A percentile compares a stretch with the other conserved stretches of the same genome.
Conservation (phyloP, 2,888 invertebrate species). For the Acanthopleura granulata region DNA sequence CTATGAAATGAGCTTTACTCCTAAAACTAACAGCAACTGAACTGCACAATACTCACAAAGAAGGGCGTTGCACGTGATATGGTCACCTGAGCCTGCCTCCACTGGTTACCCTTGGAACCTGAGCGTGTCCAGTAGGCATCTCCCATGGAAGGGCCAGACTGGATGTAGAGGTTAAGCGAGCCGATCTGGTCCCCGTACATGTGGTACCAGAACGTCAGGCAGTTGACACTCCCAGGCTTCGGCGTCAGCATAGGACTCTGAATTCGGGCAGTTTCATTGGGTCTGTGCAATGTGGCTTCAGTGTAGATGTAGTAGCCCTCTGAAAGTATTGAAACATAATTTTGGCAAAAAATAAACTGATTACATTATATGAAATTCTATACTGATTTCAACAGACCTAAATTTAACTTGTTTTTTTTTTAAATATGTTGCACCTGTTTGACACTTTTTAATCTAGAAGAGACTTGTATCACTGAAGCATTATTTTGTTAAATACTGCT, state of each 20-base stretch:
- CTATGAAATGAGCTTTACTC: too few species aligned
- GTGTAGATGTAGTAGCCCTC: constrained; percentile 47
- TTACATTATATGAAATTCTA: too few species aligned
- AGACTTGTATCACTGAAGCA: too few species aligned
- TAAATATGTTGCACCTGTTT: too few species aligned
- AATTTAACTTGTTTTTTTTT: too few species aligned
- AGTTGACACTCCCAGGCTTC: constrained; percentile 21
- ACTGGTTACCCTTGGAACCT: constrained; percentile 43
- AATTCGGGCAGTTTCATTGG: constrained; percentile 73
- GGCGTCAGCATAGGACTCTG: constrained; percentile 35
- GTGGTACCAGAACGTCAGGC: constrained; percentile 55
- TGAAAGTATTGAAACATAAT: constrained; percentile 8
- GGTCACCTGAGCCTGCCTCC: constrained; percentile 43
- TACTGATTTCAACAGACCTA: too few species aligned
- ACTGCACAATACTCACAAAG: background rate
- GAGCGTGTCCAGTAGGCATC: constrained; percentile 32
- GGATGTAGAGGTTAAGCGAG: constrained; percentile 40
- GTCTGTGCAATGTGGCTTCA: constrained; percentile 72
- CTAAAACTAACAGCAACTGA: background rate
- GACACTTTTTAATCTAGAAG: too few species aligned
- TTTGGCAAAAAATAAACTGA: too few species aligned
- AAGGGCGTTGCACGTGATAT: background rate
- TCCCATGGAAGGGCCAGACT: constrained; percentile 23
- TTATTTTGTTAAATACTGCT: too few species aligned
- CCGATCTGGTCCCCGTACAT: constrained; percentile 56